phyloP scores from a whole-genome alignment of 1,140 invertebrate genomes.

The Ladona fulva region DNA sequence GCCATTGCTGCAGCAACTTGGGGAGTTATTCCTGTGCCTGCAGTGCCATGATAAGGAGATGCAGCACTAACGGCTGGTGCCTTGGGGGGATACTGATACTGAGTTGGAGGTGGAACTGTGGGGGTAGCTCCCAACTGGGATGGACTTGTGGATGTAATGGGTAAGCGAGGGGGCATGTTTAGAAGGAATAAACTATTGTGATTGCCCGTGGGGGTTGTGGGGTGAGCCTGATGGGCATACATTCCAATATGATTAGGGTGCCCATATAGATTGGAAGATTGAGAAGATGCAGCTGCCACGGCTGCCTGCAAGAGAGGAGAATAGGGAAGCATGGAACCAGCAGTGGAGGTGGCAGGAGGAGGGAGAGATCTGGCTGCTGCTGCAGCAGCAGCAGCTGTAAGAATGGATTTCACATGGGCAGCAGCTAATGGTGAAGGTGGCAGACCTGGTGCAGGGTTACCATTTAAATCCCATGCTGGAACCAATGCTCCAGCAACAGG shows the following conservation, averaged over 20 bases:
- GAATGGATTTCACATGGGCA: slow-evolving; percentile 20
- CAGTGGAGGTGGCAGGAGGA: slow-evolving; percentile 28
- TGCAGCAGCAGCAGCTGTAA: slow-evolving; percentile 24
- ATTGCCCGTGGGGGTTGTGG: slow-evolving; percentile 34
- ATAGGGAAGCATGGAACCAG: slow-evolving; percentile 26
- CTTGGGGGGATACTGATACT: slow-evolving; percentile 37
- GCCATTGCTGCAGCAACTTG: slow-evolving; percentile 31
- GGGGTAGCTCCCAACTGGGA: slow-evolving; percentile 24
- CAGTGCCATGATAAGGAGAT: slow-evolving; percentile 32
- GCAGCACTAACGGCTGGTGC: slow-evolving; percentile 33
- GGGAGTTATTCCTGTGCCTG: slow-evolving; percentile 32
- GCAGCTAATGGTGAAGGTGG: slow-evolving; percentile 31
- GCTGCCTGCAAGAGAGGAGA: neutral
- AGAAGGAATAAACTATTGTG: slow-evolving; percentile 35
- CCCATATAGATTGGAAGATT: slow-evolving; percentile 17
- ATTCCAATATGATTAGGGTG: slow-evolving; percentile 10
- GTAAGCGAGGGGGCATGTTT: slow-evolving; percentile 25
- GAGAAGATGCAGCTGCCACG: slow-evolving; percentile 27
- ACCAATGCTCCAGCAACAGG: slow-evolving; percentile 20
- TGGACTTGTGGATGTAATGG: slow-evolving; percentile 27
- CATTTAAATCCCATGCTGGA: neutral
- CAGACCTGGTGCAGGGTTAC: slow-evolving; percentile 17
- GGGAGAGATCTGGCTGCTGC: slow-evolving; percentile 20
- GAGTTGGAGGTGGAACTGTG: slow-evolving; percentile 36
- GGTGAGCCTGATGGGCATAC: slow-evolving; percentile 20